phyloP scores from a whole-genome alignment of 2,797 vertebrate species.

The Eulemur coronatus region DNA sequence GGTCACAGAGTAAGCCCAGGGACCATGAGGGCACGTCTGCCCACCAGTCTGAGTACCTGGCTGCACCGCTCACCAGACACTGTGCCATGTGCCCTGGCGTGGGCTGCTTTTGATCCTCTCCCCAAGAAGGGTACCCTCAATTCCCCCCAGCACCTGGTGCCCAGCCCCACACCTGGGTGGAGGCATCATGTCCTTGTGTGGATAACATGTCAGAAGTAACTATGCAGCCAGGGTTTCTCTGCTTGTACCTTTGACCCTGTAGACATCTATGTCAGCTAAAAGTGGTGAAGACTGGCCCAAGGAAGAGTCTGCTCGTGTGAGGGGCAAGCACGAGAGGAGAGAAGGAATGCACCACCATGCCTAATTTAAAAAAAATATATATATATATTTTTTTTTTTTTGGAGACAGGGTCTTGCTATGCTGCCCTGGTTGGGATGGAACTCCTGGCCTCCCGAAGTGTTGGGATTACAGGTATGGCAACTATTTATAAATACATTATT shows the following conservation, averaged over 20 bases:
- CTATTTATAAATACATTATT: not conserved
- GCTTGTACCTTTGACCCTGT: not conserved
- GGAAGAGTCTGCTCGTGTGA: rapidly evolving
- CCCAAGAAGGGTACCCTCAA: not conserved
- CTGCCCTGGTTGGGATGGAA: not conserved
- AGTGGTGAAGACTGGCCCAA: not conserved
- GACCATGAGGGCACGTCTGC: not conserved
- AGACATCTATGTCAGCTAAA: not conserved
- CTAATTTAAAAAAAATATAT: too few relatives aligned
- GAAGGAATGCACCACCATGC: not conserved
- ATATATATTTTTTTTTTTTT: not conserved
- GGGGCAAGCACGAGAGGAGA: not conserved
- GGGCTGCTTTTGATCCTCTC: not conserved
- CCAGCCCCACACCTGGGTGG: not conserved
- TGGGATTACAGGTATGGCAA: not conserved
- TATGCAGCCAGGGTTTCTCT: not conserved
- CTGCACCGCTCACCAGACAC: not conserved
- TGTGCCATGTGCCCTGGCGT: rapidly evolving
- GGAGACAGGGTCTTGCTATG: not conserved
- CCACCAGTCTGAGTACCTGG: rapidly evolving
- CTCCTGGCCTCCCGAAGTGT: not conserved
- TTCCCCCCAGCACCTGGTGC: rapidly evolving
- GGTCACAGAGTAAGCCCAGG: not conserved
- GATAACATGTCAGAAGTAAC: rapidly evolving
- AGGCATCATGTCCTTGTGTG: rapidly evolving